Evolutionary conservation across 2,113 vertebrate species (phyloP).

Genomic region (Ailurus styani): DNA sequence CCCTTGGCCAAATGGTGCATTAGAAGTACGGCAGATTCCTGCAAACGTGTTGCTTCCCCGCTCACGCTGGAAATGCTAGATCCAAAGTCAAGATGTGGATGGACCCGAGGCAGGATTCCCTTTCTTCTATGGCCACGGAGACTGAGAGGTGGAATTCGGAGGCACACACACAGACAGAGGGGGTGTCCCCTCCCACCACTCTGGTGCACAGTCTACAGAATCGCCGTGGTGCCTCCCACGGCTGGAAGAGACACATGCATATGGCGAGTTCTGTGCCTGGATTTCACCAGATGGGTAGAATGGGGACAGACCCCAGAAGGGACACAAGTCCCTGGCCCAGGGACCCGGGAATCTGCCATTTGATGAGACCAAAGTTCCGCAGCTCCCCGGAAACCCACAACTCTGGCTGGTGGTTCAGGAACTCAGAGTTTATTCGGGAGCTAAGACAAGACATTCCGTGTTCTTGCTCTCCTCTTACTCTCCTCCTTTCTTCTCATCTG

Average conservation of each 20-base stretch:
- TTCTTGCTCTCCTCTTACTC: background rate
- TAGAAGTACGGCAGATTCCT: background rate
- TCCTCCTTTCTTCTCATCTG: background rate
- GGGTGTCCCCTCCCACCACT: background rate
- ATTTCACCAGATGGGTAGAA: background rate
- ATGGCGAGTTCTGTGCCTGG: background rate
- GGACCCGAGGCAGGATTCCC: background rate
- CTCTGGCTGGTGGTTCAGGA: background rate
- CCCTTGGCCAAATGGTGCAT: background rate
- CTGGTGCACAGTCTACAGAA: accelerated
- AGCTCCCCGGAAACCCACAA: background rate
- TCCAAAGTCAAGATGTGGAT: background rate
- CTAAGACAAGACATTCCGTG: background rate
- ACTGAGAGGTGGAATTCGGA: background rate
- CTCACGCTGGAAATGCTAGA: background rate
- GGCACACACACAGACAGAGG: background rate
- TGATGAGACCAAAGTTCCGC: background rate
- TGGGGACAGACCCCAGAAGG: background rate
- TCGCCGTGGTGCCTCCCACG: background rate
- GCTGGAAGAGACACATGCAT: background rate
- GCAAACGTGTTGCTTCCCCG: background rate
- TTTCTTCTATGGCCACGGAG: background rate
- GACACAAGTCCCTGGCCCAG: background rate
- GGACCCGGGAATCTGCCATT: background rate
- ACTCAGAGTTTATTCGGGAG: background rate